Base-by-base conservation (phyloP, 2,797 vertebrate species). In the Mycteria americana region DNA sequence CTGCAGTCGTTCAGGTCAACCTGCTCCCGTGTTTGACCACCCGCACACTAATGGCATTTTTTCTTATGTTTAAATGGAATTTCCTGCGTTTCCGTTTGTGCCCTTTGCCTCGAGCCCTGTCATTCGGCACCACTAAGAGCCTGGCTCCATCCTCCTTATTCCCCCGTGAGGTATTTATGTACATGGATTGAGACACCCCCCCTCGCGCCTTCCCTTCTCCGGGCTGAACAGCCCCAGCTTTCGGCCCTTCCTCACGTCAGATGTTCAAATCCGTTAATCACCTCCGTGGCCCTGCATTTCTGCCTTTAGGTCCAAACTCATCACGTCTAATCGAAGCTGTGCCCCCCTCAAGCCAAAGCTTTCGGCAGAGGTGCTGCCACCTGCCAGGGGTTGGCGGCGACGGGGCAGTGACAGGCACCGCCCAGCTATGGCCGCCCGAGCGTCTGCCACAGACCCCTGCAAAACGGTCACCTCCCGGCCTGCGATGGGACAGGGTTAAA, bases 1-100 rank as follows among this genome's bases (percentile, higher is more conserved):
- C 24, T 1, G 0, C 0, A 0, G 10, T 37, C 2, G 1, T 33
- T 39, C 51, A 67, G 24, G 22, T 25, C 64, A 67, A n/a, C 25
- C 41, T 51, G 35, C 16, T 84, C 18, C 24, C 33, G 18, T 4
- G 3, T 31, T 28, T 5, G 1, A 11, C 13, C 33, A 59, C 62
- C 21, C 1, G 1, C 51, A 18, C 5, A 5, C 25, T 33, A 35
- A 41, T 57, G 7, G 11, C 13, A 14, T 46, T 30, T 60, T 28
- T 86, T n/a, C 22, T 25, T 21, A 43, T 0, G 5, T 63, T 75
- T 72, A 31, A 74, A 31, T 16, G 12, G 22, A 53, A 72, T 62
- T 64, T 60, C 43, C 35, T n/a, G 15, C 1, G 0, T 33, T 92
- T 84, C 41, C 13, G 13, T n/a, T 22, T 13, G 62, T 1, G 2